A percentile compares a stretch with the other conserved stretches of the same genome.
These are phyloP conservation scores for Natator depressus DNA, from an alignment of 2,113 vertebrate genomes.

Conservation along the genomic window DNA sequence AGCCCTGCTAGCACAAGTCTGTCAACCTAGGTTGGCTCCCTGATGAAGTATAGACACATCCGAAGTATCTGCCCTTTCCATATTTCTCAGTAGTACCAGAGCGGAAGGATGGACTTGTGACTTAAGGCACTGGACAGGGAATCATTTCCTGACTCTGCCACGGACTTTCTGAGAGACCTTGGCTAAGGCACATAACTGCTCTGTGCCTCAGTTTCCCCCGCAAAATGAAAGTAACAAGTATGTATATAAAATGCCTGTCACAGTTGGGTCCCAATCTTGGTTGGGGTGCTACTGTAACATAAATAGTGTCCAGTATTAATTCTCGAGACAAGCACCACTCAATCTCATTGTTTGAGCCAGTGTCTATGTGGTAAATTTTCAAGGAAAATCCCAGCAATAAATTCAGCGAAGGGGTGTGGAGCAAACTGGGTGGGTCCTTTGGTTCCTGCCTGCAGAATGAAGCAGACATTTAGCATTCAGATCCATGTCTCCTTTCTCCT, in stretches of 20 bases:
- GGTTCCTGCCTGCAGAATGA: neutral
- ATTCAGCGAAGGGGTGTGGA: neutral
- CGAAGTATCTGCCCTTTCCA: neutral
- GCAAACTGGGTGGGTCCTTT: neutral
- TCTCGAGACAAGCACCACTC: neutral
- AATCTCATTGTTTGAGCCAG: neutral
- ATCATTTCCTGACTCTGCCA: neutral
- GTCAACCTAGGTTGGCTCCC: neutral
- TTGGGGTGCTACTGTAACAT: neutral
- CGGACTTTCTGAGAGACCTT: neutral
- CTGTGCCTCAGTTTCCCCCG: neutral
- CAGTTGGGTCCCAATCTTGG: neutral
- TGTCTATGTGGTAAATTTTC: neutral
- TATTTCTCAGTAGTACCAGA: neutral
- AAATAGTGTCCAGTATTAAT: neutral
- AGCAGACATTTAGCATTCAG: accelerated
- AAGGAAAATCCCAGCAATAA: neutral
- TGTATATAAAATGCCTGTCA: neutral
- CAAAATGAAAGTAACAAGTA: neutral
- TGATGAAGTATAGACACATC: neutral
- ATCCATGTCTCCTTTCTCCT: neutral
- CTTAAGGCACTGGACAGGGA: neutral
- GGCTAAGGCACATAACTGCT: neutral
- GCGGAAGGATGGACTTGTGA: neutral
- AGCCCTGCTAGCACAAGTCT: neutral